A percentile compares a stretch with the other conserved stretches of the same genome.
These are phyloP conservation scores for Acleris emargana DNA, from an alignment of 2,888 invertebrate genomes.

Conservation along the genomic window DNA sequence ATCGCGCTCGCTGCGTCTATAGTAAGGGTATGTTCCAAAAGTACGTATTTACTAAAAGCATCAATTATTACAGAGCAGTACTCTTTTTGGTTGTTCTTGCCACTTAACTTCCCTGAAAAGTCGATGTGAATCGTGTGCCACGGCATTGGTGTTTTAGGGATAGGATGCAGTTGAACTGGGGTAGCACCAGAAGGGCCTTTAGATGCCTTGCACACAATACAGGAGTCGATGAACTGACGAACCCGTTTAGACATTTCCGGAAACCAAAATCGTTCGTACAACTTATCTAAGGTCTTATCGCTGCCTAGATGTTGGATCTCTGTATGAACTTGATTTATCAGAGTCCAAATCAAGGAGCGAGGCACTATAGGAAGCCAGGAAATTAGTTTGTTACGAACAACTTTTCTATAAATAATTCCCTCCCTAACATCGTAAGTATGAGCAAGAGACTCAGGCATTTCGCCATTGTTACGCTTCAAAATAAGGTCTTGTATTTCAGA, in stretches of 20 bases:
- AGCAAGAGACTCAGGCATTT: conserved; percentile 14
- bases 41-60: conserved; percentile 8
- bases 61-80: background rate
- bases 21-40: conserved; percentile 12
- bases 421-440: conserved; percentile 44
- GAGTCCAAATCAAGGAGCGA: conserved; percentile 25
- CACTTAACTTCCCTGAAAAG: conserved; percentile 29
- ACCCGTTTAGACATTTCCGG: conserved; percentile 41
- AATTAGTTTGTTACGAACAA: conserved; percentile 38
- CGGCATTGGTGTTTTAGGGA: conserved; percentile 16
- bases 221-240: conserved; percentile 38
- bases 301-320: conserved; percentile 37
- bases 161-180: conserved; percentile 14
- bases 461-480: conserved; percentile 19
- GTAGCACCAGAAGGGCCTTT: conserved; percentile 36
- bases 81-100: conserved; percentile 19
- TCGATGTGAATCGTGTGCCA: conserved; percentile 33
- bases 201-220: conserved; percentile 38
- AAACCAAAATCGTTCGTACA: conserved; percentile 41
- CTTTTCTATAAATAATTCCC: conserved; percentile 43
- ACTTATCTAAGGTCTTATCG: conserved; percentile 41
- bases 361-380: conserved; percentile 37
- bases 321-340: conserved; percentile 35
- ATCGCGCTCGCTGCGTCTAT: conserved; percentile 33
- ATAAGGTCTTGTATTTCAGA: conserved; percentile 41